Evolutionary conservation across 1,140 invertebrate species (phyloP).

Genomic region (Delia radicum): DNA sequence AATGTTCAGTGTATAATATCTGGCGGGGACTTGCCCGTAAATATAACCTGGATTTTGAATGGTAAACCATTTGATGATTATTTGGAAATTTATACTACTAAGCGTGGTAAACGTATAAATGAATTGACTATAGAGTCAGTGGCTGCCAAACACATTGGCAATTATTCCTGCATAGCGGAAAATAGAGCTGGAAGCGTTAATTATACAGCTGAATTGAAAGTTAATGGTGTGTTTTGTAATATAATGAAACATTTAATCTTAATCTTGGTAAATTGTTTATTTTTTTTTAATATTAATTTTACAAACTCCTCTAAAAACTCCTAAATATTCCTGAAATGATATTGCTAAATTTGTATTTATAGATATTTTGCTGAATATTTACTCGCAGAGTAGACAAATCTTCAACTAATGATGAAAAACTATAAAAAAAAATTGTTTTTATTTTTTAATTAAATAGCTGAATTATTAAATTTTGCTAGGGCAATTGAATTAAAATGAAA

Average conservation of each 20-base stretch:
- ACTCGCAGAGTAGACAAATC: no score
- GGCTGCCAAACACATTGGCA: constrained; percentile 72
- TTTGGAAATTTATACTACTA: constrained; percentile 60
- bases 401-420: no score
- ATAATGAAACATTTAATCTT: constrained; percentile 17
- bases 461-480: no score
- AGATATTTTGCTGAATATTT: no score
- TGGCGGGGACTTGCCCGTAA: constrained; percentile 69
- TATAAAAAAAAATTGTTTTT: no score
- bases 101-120: constrained; percentile 69
- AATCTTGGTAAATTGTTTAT: background rate
- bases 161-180: constrained; percentile 77
- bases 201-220: constrained; percentile 67
- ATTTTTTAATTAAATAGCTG: no score
- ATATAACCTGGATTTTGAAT: constrained; percentile 65
- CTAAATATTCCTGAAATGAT: no score
- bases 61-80: constrained; percentile 58
- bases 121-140: constrained; percentile 76
- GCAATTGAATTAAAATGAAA: no score
- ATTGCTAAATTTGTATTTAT: no score
- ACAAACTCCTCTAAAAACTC: background rate
- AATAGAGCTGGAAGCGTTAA: constrained; percentile 69
- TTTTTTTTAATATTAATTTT: constrained; percentile 3
- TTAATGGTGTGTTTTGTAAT: constrained; percentile 63
- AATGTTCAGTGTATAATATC: constrained; percentile 68